Base-by-base conservation (phyloP, 2,888 invertebrate species). In the Phania funesta region DNA sequence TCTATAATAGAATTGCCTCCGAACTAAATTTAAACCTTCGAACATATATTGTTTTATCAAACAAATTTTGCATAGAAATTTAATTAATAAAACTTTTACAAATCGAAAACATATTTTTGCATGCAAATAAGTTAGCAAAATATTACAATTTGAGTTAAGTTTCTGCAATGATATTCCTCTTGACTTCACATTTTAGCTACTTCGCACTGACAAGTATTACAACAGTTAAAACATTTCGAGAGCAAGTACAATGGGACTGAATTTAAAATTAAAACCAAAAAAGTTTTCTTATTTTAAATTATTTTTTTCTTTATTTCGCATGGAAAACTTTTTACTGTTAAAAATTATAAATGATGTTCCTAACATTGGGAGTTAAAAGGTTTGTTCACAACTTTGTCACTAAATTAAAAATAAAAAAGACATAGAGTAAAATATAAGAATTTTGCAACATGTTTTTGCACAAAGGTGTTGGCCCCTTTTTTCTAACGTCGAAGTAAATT, bases 301-400 rank as follows among this genome's bases (percentile, higher is more conserved):
- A 13, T 20, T 22, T 24, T 58, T n/a, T 22, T 26, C 4, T n/a
- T 58, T 54, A 62, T 52, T 60, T 38, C 67, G 60, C 20, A 73
- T 70, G 41, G 20, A 58, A 70, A 82, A 82, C 41, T 82, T 77
- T 62, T 54, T 52, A 41, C 48, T 58, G 41, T 46, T 64, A 38
- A 24, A 60, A 64, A 74, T 77, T 64, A 52, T 56, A 77, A 82
- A 77, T 77, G 68, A 46, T 74, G 67, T 77, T 73, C 48, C 48
- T 68, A 68, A 77, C 67, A 77, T 77, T 77, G 81, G 77, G 77
- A 68, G 77, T 77, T 67, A 77, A 77, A 77, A 81, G 81, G 77
- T 73, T 81, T 81, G 67, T 77, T 81, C 62, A 41, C 73, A 77
- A 81, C 73, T 77, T 81, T 77, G 67, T 77, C 41, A 67, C 67